phyloP scores from a whole-genome alignment of 1,140 invertebrate genomes.

The Leptoteleia sp. region DNA sequence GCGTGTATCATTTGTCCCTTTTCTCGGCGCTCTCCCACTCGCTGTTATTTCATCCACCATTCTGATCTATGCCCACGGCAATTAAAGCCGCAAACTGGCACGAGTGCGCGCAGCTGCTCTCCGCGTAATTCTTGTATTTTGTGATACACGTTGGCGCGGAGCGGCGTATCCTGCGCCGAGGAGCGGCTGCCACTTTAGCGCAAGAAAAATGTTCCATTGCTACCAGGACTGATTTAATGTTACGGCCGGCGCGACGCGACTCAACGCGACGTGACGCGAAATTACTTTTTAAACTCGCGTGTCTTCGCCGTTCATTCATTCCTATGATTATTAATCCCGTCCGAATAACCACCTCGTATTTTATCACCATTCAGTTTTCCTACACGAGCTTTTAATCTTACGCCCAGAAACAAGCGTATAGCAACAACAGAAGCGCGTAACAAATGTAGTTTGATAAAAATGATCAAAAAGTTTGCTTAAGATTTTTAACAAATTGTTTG shows the following conservation, averaged over 20 bases:
- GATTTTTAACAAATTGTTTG: too few species aligned
- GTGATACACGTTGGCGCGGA: conserved; percentile 11
- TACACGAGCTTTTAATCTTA: too few species aligned
- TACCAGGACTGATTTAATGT: conserved; percentile 31
- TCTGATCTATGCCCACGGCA: conserved; percentile 49
- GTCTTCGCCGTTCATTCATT: conserved; percentile 15
- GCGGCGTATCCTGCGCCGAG: conserved; percentile 16
- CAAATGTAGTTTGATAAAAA: too few species aligned
- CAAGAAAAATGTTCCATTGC: conserved; percentile 30
- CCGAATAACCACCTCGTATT: neutral
- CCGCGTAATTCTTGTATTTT: conserved; percentile 41
- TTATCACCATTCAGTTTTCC: neutral
- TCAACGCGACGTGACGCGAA: neutral
- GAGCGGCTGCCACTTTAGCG: neutral
- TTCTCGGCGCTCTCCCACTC: conserved; percentile 38
- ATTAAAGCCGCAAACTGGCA: conserved; percentile 57
- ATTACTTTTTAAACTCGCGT: conserved; percentile 24
- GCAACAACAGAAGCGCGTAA: too few species aligned
- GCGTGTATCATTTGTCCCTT: conserved; percentile 50
- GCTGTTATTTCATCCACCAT: conserved; percentile 46
- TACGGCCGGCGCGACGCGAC: conserved; percentile 10
- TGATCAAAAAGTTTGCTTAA: too few species aligned
- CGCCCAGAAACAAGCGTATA: too few species aligned
- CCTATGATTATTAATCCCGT: conserved; percentile 12
- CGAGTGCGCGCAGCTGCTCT: conserved; percentile 45